phyloP scores from a whole-genome alignment of 2,888 invertebrate species.

The Bruchidius siliquastri region DNA sequence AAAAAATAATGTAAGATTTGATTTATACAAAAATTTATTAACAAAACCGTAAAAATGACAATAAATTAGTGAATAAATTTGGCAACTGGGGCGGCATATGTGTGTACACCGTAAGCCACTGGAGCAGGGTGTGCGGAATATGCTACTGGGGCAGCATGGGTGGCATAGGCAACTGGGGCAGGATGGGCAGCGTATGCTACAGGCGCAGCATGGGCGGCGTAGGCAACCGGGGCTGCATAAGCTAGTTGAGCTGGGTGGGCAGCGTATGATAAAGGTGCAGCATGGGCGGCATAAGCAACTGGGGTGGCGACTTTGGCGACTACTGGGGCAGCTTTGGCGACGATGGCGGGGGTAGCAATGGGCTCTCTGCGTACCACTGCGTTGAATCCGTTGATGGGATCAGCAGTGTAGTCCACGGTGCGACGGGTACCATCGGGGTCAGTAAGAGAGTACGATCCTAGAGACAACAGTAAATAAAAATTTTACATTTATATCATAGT shows the following conservation, averaged over 20 bases:
- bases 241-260: conserved; percentile 9
- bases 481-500: too few species aligned
- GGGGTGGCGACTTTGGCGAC: conserved; percentile 39
- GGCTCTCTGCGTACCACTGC: conserved; percentile 53
- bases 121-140: conserved; percentile 26
- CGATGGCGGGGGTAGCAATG: conserved; percentile 32
- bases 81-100: conserved; percentile 1
- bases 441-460: background rate
- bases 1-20: too few species aligned
- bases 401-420: conserved; percentile 44
- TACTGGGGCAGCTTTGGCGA: conserved; percentile 26
- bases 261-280: conserved; percentile 9
- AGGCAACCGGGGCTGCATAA: conserved; percentile 27
- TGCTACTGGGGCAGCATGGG: conserved; percentile 13
- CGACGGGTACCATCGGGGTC: conserved; percentile 61
- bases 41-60: background rate
- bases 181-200: conserved; percentile 38
- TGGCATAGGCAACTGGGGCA: conserved; percentile 48
- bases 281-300: conserved; percentile 21
- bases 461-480: background rate
- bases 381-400: conserved; percentile 52
- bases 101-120: conserved; percentile 2
- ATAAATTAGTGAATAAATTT: background rate
- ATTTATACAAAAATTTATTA: background rate
- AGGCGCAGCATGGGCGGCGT: conserved; percentile 9